Percentiles rank a stretch among this genome's conserved stretches.
These are phyloP conservation scores for Parauchenoglanis punctatus DNA, from an alignment of 2,797 vertebrate species.

Conservation along the genomic window DNA sequence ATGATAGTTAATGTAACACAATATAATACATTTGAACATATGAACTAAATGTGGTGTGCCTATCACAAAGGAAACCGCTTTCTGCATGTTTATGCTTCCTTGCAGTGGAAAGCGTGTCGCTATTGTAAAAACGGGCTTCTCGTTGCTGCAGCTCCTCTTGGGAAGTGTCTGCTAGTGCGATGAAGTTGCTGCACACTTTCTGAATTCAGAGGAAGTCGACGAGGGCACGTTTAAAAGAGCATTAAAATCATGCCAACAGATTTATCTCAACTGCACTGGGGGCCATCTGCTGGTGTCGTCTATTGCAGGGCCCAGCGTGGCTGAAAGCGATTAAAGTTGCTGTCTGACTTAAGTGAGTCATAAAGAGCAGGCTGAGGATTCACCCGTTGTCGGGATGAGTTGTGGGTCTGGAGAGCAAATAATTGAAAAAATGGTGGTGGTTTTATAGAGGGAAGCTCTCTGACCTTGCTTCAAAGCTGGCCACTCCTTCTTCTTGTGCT, in stretches of 20 bases:
- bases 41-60: neutral
- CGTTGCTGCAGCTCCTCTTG: neutral
- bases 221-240: conserved; percentile 9
- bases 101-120: neutral
- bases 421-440: conserved; percentile 8
- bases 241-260: conserved; percentile 30
- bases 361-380: conserved; percentile 5
- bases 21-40: too few relatives aligned
- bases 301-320: conserved; percentile 20
- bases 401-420: conserved; percentile 17
- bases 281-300: conserved; percentile 46
- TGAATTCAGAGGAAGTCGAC: neutral
- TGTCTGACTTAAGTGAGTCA: conserved; percentile 20
- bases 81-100: neutral
- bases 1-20: neutral
- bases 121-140: neutral
- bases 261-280: conserved; percentile 52
- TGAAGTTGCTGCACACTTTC: neutral
- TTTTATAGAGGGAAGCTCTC: conserved; percentile 46
- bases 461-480: conserved; percentile 59
- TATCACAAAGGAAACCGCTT: neutral
- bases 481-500: conserved; percentile 60
- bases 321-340: conserved; percentile 25
- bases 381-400: neutral
- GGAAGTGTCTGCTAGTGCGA: neutral